Evolutionary conservation across 2,888 invertebrate genomes (phyloP), one percentile per base, ranked within the genome.

Genomic region (Crematogaster levior): DNA sequence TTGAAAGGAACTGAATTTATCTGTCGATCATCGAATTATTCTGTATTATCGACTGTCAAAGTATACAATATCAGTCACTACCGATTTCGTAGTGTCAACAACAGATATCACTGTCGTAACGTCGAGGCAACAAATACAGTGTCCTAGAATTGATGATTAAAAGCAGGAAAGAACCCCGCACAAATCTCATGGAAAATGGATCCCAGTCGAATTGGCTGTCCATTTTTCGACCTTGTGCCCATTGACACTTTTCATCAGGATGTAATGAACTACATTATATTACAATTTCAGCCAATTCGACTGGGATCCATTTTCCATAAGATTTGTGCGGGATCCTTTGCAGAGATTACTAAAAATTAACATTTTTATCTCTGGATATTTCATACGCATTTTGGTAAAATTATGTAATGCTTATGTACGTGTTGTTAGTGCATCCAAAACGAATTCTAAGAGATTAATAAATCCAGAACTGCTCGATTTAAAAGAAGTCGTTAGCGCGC

Each of bases 331-430:
- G n/a, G n/a, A n/a, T n/a, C n/a, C n/a, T 43, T 65, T 18, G 43
- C 27, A 65, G 43, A 27, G 40, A n/a, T n/a, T 40, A 63, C 6
- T 63, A 63, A 63, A 65, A 66, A 46, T 15, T 66, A 43, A 0
- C 10, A 46, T 46, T 56, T 24, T 37, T 24, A 56, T 27, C 24
- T 40, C 24, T 40, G 3, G 9, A 40, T 24, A 37, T 18, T 27
- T 66, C n/a, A 51, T 34, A 24, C 46, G 65, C 12, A 72, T 70
- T 37, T 40, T 66, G 51, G 10, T 40, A 51, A 51, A 24, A n/a
- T 51, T 66, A n/a, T 21, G 18, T 63, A 34, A 61, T 48, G 21
- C 34, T 63, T 75, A 51, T 9, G 30, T 15, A 15, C 43, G 7
- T 34, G 9, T 21, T 34, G 12, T 74, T 51, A 48, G 21, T 56